These are phyloP conservation scores for Brenthis ino DNA, from an alignment of 2,888 invertebrate species.

Conservation along the genomic window DNA sequence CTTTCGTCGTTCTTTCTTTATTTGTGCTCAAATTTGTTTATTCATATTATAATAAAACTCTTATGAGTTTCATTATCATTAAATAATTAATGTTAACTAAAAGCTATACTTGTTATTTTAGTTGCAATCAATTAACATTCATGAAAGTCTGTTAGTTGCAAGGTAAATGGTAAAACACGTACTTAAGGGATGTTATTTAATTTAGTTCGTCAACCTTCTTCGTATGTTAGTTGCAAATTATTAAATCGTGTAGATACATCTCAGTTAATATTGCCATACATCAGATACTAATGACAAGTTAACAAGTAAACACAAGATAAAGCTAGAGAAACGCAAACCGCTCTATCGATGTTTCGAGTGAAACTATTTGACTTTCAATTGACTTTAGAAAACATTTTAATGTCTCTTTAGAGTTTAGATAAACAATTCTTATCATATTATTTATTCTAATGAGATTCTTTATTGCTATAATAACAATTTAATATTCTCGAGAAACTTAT, in stretches of 20 bases:
- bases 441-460: neutral
- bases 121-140: no score
- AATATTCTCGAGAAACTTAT: neutral
- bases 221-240: no score
- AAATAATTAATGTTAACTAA: no score
- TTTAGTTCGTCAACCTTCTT: no score
- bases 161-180: no score
- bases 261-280: slow-evolving; percentile 14
- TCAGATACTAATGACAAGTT: slow-evolving; percentile 28
- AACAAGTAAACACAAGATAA: slow-evolving; percentile 31
- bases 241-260: neutral
- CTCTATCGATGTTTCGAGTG: slow-evolving; percentile 25
- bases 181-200: no score
- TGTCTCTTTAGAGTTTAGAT: neutral
- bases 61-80: no score
- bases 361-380: slow-evolving; percentile 33
- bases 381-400: slow-evolving; percentile 27
- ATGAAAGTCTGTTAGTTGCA: no score
- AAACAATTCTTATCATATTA: neutral
- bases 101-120: no score
- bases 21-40: no score
- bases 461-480: neutral
- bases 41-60: no score
- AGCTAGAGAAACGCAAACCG: slow-evolving; percentile 26
- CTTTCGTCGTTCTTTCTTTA: no score